Base-by-base conservation (phyloP, 2,113 vertebrate genomes). In the Colossoma macropomum region DNA sequence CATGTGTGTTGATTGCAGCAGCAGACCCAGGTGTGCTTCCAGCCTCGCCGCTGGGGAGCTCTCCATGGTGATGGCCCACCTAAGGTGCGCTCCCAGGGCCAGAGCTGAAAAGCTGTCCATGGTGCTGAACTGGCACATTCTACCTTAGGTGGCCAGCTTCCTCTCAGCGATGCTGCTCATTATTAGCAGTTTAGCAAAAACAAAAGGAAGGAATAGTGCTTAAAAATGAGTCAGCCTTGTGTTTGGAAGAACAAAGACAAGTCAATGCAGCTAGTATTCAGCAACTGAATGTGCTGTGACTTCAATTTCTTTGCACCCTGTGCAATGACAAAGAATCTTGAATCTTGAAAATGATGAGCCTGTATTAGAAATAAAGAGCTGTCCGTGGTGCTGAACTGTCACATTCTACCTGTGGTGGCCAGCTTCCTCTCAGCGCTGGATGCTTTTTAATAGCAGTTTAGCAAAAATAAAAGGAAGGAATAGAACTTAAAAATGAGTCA, bases 1-100 rank as follows among this genome's bases (percentile, higher is more conserved):
- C n/a, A 27, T n/a, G 27, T 30, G 50, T 78, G 77, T 78, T 65
- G 38, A 65, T 16, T 68, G 77, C 21, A 68, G 65, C 48, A 19
- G 66, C 25, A 48, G 6, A 27, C 52, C 59, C 7, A 59, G 32
- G 56, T 41, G 54, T 30, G 68, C 66, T 41, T 21, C 19, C 8
- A 38, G 30, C 32, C 32, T 69, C 9, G 34, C 66, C 71, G 16
- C 32, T 48, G n/a, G 54, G 30, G 16, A 59, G 13, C 28, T 79
- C 48, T 70, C 23, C 32, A 27, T 41, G 34, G 30, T 27, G 2
- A 32, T 38, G 21, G 66, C n/a, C 15, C n/a, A 32, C 66, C 66
- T 59, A 19, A 32, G 52, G 41, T 59, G 32, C 25, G 17, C 27
- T 62, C 54, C 0, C 30, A 45, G 34, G 23, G 13, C 3, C 5